These are phyloP conservation scores for Eristalis arbustorum DNA, from an alignment of 2,888 invertebrate genomes.

Conservation along the genomic window DNA sequence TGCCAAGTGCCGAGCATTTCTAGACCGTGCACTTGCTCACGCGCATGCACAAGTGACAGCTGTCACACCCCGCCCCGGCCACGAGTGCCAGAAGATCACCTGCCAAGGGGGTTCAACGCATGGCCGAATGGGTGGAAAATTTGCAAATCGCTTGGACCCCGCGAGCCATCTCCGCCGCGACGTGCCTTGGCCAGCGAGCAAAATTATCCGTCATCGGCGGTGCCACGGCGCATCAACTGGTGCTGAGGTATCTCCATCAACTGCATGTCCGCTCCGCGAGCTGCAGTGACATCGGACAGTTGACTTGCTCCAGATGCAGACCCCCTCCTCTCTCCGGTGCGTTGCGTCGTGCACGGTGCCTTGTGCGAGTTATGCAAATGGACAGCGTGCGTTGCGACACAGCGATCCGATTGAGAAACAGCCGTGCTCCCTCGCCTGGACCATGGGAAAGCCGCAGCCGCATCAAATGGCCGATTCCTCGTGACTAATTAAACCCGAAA, in stretches of 20 bases:
- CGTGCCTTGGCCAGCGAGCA: not conserved
- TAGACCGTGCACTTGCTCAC: not conserved
- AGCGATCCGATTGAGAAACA: not conserved
- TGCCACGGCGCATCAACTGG: not conserved
- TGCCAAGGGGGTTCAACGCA: not conserved
- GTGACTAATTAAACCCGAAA: slow-evolving; percentile 62
- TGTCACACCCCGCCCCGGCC: not conserved
- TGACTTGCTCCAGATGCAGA: not conserved
- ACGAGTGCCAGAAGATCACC: not conserved
- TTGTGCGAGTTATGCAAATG: not conserved
- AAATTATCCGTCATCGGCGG: not conserved
- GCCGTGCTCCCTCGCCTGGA: not conserved
- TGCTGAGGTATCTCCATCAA: slow-evolving; percentile 49
- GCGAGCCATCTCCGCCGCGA: not conserved
- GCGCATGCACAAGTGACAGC: not conserved
- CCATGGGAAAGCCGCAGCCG: slow-evolving; percentile 30
- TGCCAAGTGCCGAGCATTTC: slow-evolving; percentile 1
- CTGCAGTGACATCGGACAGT: slow-evolving; percentile 30
- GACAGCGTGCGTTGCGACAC: not conserved
- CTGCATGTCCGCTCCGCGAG: slow-evolving; percentile 26
- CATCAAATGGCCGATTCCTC: slow-evolving; percentile 56
- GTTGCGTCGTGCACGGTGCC: not conserved
- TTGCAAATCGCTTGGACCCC: no score
- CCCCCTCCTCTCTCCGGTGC: not conserved
- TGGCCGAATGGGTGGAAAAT: not conserved